phyloP scores from a whole-genome alignment of 2,113 vertebrate genomes.

The Eurystomus gularis region DNA sequence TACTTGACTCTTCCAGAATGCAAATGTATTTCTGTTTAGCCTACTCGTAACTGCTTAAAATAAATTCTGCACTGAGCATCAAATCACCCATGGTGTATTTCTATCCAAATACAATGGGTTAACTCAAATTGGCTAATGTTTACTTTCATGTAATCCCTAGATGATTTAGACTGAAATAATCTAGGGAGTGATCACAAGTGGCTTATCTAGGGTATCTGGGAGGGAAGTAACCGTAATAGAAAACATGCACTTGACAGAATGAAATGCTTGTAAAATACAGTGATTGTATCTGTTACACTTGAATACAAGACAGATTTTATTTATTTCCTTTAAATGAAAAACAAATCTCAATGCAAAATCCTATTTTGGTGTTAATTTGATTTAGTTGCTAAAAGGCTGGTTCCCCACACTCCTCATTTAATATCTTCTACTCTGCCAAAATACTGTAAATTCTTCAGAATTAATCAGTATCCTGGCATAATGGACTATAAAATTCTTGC shows the following conservation, averaged over 20 bases:
- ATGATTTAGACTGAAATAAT: background rate
- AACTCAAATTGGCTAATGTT: background rate
- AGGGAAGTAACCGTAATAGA: background rate
- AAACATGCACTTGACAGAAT: background rate
- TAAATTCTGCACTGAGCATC: background rate
- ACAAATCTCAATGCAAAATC: background rate
- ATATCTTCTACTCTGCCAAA: background rate
- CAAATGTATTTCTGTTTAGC: background rate
- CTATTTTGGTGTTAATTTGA: background rate
- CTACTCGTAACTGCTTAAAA: background rate
- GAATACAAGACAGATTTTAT: background rate
- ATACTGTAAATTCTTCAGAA: background rate
- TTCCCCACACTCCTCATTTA: background rate
- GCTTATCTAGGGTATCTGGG: background rate
- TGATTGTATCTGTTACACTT: background rate
- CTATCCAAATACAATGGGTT: background rate
- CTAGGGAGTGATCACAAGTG: background rate
- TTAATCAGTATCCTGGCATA: background rate
- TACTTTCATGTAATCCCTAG: background rate
- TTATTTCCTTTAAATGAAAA: background rate
- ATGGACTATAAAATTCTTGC: background rate
- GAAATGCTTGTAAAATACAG: background rate
- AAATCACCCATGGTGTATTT: background rate
- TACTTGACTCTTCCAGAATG: background rate
- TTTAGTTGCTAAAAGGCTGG: background rate